phyloP scores from a whole-genome alignment of 2,888 invertebrate genomes.

The Platypus cylindrus region DNA sequence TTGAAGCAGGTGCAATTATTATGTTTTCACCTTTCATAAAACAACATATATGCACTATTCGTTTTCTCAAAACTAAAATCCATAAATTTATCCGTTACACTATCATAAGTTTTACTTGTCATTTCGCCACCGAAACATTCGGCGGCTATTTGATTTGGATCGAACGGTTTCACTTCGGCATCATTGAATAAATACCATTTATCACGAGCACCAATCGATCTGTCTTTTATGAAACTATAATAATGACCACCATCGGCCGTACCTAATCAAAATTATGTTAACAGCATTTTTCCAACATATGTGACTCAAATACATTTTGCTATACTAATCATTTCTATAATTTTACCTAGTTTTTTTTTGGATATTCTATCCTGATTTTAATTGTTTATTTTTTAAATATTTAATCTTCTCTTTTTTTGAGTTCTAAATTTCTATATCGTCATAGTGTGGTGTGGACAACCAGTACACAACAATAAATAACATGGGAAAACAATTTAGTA shows the following conservation, averaged over 20 bases:
- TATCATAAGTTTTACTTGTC: slow-evolving; percentile 95
- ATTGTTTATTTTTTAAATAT: too few species aligned
- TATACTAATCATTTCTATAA: not conserved
- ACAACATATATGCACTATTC: slow-evolving; percentile 94
- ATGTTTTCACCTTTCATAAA: slow-evolving; percentile 59
- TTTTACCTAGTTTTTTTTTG: not conserved
- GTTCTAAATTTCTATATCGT: too few species aligned
- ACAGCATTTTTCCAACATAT: slow-evolving; percentile 2
- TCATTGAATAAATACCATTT: slow-evolving; percentile 90
- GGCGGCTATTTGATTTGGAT: slow-evolving; percentile 85
- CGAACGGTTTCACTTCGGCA: slow-evolving; percentile 89
- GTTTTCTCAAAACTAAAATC: slow-evolving; percentile 97
- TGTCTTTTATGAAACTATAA: slow-evolving; percentile 88
- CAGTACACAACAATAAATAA: too few species aligned
- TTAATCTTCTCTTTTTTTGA: too few species aligned
- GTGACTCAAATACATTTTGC: not conserved
- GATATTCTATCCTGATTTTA: too few species aligned
- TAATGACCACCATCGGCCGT: slow-evolving; percentile 96
- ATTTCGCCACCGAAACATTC: slow-evolving; percentile 97
- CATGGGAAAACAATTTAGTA: too few species aligned
- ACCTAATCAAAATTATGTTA: slow-evolving; percentile 39
- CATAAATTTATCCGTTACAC: slow-evolving; percentile 93
- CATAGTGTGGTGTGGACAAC: too few species aligned
- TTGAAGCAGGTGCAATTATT: not conserved
- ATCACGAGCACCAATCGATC: slow-evolving; percentile 60